These are phyloP conservation scores for Dryadula phaetusa DNA, from an alignment of 2,888 invertebrate species.

Conservation along the genomic window DNA sequence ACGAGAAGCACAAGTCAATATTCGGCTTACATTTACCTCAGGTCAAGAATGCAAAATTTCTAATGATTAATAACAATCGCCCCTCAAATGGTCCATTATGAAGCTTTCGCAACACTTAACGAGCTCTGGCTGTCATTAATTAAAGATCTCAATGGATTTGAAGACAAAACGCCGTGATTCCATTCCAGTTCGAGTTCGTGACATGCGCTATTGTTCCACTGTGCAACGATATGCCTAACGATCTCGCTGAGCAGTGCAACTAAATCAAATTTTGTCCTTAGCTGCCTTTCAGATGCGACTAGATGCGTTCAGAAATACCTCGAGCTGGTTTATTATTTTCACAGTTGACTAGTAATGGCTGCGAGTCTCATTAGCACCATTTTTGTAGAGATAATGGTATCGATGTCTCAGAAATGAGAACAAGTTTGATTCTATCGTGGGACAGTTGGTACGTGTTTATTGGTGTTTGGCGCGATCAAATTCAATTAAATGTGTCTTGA, in stretches of 20 bases:
- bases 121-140: conserved; percentile 39
- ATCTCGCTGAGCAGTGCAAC: conserved; percentile 35
- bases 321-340: conserved; percentile 14
- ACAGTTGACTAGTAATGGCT: conserved; percentile 7
- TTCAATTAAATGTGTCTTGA: too few relatives aligned
- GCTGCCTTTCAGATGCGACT: conserved; percentile 15
- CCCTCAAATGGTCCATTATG: conserved; percentile 35
- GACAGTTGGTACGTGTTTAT: neutral
- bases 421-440: conserved; percentile 10
- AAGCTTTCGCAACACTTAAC: conserved; percentile 42
- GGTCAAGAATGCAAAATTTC: conserved; percentile 30
- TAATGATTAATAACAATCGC: conserved; percentile 38
- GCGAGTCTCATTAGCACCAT: conserved; percentile 19
- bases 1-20: neutral
- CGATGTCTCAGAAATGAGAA: neutral
- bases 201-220: conserved; percentile 50
- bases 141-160: conserved; percentile 40
- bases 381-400: neutral
- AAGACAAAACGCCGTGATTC: conserved; percentile 43
- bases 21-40: neutral
- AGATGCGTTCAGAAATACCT: conserved; percentile 10
- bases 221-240: conserved; percentile 56
- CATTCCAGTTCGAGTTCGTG: conserved; percentile 35
- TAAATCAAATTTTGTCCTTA: conserved; percentile 21
- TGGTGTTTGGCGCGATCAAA: too few relatives aligned